phyloP scores from a whole-genome alignment of 2,797 vertebrate species.

The Microhierax caerulescens region DNA sequence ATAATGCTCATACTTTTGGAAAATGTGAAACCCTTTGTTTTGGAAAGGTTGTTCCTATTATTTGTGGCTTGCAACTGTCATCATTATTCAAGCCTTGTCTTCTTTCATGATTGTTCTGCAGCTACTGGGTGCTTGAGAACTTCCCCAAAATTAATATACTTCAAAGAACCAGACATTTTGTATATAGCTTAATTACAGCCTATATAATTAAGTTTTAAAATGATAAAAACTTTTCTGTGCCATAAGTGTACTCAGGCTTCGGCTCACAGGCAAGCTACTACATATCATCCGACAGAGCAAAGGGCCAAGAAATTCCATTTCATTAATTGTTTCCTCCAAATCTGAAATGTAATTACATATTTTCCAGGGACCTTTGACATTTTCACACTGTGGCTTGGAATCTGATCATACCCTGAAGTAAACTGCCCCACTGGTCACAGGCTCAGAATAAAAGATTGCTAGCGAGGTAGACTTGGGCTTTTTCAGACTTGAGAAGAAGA shows the following conservation, averaged over 20 bases:
- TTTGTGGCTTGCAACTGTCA: constrained; percentile 66
- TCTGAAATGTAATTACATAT: constrained; percentile 48
- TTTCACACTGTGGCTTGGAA: constrained; percentile 56
- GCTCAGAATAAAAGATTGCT: background rate
- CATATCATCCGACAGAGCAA: background rate
- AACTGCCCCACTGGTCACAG: constrained; percentile 19
- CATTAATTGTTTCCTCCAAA: constrained; percentile 73
- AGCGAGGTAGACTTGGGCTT: background rate
- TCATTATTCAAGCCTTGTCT: constrained; percentile 61
- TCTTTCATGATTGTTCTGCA: constrained; percentile 59
- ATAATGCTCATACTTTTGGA: constrained; percentile 55
- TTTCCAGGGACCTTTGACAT: constrained; percentile 59
- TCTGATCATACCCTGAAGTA: constrained; percentile 3
- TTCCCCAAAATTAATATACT: constrained; percentile 63
- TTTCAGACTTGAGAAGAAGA: background rate
- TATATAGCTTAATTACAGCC: constrained; percentile 61
- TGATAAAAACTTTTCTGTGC: constrained; percentile 46
- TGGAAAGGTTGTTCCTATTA: constrained; percentile 41
- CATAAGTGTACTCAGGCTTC: constrained; percentile 34
- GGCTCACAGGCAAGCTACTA: constrained; percentile 52
- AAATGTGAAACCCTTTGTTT: constrained; percentile 61
- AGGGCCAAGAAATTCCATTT: constrained; percentile 65
- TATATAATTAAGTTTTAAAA: constrained; percentile 68
- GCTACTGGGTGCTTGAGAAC: constrained; percentile 63
- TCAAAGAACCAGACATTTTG: constrained; percentile 61